Base-by-base conservation (phyloP, 2,797 vertebrate species). In the Apogon talboti region DNA sequence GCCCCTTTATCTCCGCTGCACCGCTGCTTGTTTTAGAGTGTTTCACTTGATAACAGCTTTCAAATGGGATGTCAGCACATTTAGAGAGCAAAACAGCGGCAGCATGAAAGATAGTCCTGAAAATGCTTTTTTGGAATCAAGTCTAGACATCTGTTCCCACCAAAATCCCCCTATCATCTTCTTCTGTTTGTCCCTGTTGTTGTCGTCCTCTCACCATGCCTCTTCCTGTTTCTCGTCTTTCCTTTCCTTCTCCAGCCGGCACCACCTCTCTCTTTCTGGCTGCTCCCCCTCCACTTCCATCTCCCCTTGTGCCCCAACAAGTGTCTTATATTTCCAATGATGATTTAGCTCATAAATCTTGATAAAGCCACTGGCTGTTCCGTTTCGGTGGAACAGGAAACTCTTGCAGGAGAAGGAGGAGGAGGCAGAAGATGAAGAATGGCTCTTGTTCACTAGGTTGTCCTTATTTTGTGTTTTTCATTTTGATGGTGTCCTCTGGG, bases 321-420 rank as follows among this genome's bases (percentile, higher is more conserved):
- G 87, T 91, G 89, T 91, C 87, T 90, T 86, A 87, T 92, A 91
- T 91, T 91, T 92, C 89, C 88, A 85, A 87, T 88, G 86, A 86
- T 89, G 86, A 91, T 86, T 87, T 83, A 55, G 82, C 88, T 84
- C 91, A 90, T 92, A 92, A 91, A 92, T 92, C 91, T 88, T 91
- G 84, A 91, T 91, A 87, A 88, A 89, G 87, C 88, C 83, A 79
- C 74, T 74, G 88, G 89, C 90, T 87, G 86, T 89, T 91, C 84
- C 79, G 71, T 87, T 90, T 85, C 21, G 28, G 67, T 86, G 81
- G 73, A 88, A 90, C 85, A 88, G 81, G 86, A 91, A 92, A 90
- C 88, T 80, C 78, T 43, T 75, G 66, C 72, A 86, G 83, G 74
- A 84, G 69, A 38, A 82, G 53, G 63, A 79, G 68, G 81, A 33